phyloP scores from a whole-genome alignment of 2,888 invertebrate genomes.

The Yponomeuta plumbellus region DNA sequence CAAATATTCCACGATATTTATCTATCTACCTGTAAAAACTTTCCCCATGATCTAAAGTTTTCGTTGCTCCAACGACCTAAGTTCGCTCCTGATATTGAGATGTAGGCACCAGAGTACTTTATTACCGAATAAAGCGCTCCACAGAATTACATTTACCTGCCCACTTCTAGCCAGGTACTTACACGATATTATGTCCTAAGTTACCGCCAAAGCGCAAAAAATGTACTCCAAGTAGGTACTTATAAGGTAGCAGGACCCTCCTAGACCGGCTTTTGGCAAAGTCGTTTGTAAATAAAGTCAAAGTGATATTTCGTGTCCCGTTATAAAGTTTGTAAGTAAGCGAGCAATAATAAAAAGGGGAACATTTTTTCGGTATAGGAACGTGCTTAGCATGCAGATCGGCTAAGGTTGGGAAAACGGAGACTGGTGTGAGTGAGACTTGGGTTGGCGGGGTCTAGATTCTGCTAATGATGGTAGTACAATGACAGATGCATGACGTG shows the following conservation, averaged over 20 bases:
- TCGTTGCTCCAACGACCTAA: too few relatives aligned
- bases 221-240: neutral
- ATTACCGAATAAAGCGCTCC: too few relatives aligned
- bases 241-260: neutral
- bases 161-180: neutral
- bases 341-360: slow-evolving; percentile 3
- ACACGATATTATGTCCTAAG: neutral
- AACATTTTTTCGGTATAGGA: neutral
- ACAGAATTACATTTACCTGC: too few relatives aligned
- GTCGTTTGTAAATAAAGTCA: slow-evolving; percentile 5
- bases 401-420: neutral
- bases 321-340: slow-evolving; percentile 6
- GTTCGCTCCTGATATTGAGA: too few relatives aligned
- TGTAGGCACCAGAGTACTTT: too few relatives aligned
- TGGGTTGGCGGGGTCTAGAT: too few relatives aligned
- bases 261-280: neutral
- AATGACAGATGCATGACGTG: too few relatives aligned
- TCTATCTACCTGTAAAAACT: too few relatives aligned
- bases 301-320: slow-evolving; percentile 9
- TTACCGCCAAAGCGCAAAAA: neutral
- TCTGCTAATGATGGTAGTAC: too few relatives aligned
- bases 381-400: neutral
- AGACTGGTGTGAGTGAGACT: too few relatives aligned
- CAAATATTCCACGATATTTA: too few relatives aligned
- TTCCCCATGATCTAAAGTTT: too few relatives aligned